phyloP scores from a whole-genome alignment of 2,797 vertebrate species.

The Eospalax fontanierii region DNA sequence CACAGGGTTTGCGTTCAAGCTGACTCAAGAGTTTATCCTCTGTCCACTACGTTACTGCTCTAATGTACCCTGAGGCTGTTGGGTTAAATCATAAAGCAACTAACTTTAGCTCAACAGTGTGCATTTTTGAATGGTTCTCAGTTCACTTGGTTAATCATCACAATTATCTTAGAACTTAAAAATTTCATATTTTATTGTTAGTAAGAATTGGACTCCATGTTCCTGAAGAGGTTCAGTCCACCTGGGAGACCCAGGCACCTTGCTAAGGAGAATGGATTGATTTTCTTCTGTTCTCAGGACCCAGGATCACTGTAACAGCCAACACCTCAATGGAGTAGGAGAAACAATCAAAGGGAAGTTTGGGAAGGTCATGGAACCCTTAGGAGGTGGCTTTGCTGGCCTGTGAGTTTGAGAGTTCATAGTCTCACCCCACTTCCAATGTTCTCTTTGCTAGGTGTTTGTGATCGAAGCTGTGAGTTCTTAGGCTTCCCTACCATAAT shows the following conservation, averaged over 20 bases:
- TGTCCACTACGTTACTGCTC: too few relatives aligned
- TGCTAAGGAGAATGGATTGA: background rate
- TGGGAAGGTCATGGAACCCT: too few relatives aligned
- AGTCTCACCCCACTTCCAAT: too few relatives aligned
- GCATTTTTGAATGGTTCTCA: background rate
- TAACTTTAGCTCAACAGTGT: background rate
- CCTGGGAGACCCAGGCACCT: background rate
- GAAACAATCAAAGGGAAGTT: too few relatives aligned
- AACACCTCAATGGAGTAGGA: too few relatives aligned
- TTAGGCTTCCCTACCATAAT: too few relatives aligned
- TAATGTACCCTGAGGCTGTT: background rate
- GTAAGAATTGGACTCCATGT: background rate
- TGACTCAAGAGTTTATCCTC: background rate
- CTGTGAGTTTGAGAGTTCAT: too few relatives aligned
- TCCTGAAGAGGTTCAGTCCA: background rate
- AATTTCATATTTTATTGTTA: background rate
- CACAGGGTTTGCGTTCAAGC: background rate
- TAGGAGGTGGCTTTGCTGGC: too few relatives aligned
- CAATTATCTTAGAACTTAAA: background rate
- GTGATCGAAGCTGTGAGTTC: too few relatives aligned
- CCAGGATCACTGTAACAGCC: too few relatives aligned
- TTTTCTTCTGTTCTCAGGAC: background rate
- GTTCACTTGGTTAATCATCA: background rate
- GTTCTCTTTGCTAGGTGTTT: too few relatives aligned
- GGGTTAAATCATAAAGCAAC: background rate